Evolutionary conservation across 2,797 vertebrate genomes (phyloP), one percentile per base, ranked within the genome.

Genomic region (Pseudomugil tenellus): DNA sequence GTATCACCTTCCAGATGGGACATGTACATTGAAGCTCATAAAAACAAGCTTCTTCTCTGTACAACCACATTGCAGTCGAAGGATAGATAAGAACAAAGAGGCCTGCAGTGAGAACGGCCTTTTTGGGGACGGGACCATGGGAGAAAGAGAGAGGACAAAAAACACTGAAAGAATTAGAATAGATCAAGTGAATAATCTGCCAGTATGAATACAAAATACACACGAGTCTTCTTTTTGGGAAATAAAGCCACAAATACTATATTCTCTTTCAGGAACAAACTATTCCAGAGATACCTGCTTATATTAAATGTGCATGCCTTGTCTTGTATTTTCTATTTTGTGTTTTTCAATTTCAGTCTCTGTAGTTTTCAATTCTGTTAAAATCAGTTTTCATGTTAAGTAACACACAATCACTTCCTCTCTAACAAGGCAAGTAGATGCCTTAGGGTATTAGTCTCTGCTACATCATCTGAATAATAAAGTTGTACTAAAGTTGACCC

Each of bases 41-140:
- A 77, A 85, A 85, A 88, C 86, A 89, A 88, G 72, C 86, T 75
- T 87, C 61, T 79, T 86, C 87, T 80, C 86, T 66, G 57, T 78
- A 77, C 87, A 64, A 76, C 78, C 74, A 87, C 86, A 86, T 77
- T 85, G 81, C 84, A 84, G 82, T 71, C 29, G 55, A 77, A 79
- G 65, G 67, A 58, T 65, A 75, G 88, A 93, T 92, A 92, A 92
- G 66, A 77, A 69, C 53, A 72, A 70, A 74, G 39, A 80, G 79
- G 80, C 73, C 63, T 76, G 70, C 72, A 67, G 82, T 53, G n/a
- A 84, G 68, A 79, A 80, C 89, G 74, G 81, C 84, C 65, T 87
- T 82, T 82, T 88, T 57, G 74, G 72, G 76, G 32, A 6, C 6
- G 63, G 10, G n/a, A 52, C 17, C 17, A 7, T 17, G 5, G 2